Evolutionary conservation across 2,113 vertebrate species (phyloP).

Genomic region (Suricata suricatta): DNA sequence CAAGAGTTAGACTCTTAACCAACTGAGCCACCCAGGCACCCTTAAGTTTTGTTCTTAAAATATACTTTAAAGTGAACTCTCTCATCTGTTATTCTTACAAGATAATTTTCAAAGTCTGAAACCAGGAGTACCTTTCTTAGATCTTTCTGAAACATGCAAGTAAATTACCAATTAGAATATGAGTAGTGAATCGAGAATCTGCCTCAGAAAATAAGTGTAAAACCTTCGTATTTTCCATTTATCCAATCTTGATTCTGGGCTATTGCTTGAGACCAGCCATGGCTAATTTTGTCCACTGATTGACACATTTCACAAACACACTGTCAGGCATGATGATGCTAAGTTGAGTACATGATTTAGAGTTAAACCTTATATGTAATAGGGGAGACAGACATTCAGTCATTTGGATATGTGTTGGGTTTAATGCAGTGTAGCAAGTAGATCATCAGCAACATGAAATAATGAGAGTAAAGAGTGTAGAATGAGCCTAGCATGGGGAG

Average conservation of each 20-base stretch:
- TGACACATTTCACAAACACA: neutral
- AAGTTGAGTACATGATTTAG: neutral
- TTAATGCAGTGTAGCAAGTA: neutral
- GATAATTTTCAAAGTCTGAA: conserved; percentile 16
- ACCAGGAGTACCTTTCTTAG: neutral
- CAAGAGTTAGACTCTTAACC: too few relatives aligned
- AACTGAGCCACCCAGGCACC: too few relatives aligned
- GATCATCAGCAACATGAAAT: neutral
- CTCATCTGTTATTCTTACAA: conserved; percentile 12
- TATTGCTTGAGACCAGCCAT: neutral
- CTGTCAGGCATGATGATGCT: neutral
- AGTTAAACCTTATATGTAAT: neutral
- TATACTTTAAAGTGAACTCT: neutral
- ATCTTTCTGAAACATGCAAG: neutral
- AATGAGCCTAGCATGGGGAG: neutral
- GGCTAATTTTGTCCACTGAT: neutral
- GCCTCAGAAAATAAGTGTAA: neutral
- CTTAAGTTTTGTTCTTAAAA: neutral
- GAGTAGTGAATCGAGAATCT: neutral
- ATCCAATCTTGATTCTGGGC: neutral
- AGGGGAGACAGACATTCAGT: neutral
- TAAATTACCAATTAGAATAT: neutral
- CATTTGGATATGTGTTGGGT: neutral
- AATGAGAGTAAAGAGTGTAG: neutral
- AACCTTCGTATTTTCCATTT: neutral